Evolutionary conservation across 2,113 vertebrate genomes (phyloP).

Genomic region (Pelusios castaneus): DNA sequence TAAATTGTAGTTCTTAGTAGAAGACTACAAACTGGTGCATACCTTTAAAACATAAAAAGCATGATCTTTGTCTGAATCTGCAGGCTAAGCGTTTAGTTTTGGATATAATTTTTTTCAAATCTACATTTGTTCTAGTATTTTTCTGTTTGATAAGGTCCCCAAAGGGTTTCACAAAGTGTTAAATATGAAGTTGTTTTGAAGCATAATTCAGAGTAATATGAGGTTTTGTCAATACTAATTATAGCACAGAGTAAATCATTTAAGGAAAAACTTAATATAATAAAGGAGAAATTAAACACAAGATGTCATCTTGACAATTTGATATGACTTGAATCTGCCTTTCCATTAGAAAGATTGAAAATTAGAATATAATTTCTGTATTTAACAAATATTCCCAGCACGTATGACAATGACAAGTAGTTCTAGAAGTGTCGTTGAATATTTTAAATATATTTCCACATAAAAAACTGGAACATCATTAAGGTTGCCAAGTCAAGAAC

Average conservation of each 20-base stretch:
- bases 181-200: background rate
- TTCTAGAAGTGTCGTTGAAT: background rate
- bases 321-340: background rate
- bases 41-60: background rate
- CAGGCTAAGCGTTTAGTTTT: background rate
- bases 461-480: background rate
- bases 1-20: background rate
- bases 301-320: background rate
- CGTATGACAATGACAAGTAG: no score
- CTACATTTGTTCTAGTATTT: background rate
- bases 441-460: background rate
- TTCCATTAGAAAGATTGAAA: background rate
- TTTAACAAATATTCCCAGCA: background rate
- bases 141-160: background rate
- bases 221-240: background rate
- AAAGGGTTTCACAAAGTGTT: background rate
- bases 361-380: background rate
- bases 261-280: background rate
- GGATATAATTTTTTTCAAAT: background rate
- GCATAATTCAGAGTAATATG: background rate
- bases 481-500: background rate
- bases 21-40: background rate
- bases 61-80: background rate
- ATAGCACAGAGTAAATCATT: background rate
- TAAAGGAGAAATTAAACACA: background rate